Base-by-base conservation (phyloP, 1,140 invertebrate species). In the Anastatus disparis region DNA sequence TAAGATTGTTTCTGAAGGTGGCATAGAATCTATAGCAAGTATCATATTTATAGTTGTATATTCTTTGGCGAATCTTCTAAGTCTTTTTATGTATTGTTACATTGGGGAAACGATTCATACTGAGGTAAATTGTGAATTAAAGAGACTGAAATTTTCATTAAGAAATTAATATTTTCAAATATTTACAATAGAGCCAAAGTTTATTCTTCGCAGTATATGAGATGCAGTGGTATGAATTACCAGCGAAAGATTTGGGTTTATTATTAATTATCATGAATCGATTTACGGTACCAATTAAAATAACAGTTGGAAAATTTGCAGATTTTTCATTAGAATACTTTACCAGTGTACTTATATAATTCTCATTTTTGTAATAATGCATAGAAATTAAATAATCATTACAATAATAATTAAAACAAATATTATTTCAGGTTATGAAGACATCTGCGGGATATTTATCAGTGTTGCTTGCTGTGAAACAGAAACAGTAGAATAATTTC, bases 231-330 rank as follows among this genome's bases (percentile, higher is more conserved):
- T 71, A 71, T 15, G 13, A 65, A 56, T 52, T 71, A 20, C 10
- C 52, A 29, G 0, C 53, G 1, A n/a, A 31, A 2, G 38, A 71
- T 58, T 6, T 27, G 1, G 50, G 20, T 42, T 3, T 61, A 13
- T 35, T 71, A 15, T 27, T 71, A 15, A 58, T 65, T 12, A 9
- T 71, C 1, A 65, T 71, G n/a, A 17, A 42, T 42, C 40, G 46
- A 31, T 13, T 62, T 3, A 17, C 24, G 15, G 31, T 29, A 24
- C 62, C 70, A 12, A 24, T 71, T 3, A 7, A 52, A 61, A 13
- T 65, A 10, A 59, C 62, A 40, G 70, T 61, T 20, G 62, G 55
- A 22, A 71, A 66, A 59, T 59, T 65, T 63, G 38, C 12, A 42
- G 1, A 15, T 52, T 58, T 59, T 71, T 44, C 42, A 44, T 44